These are phyloP conservation scores for Hippocampus mohnikei DNA, from an alignment of 2,113 vertebrate species.

Conservation along the genomic window DNA sequence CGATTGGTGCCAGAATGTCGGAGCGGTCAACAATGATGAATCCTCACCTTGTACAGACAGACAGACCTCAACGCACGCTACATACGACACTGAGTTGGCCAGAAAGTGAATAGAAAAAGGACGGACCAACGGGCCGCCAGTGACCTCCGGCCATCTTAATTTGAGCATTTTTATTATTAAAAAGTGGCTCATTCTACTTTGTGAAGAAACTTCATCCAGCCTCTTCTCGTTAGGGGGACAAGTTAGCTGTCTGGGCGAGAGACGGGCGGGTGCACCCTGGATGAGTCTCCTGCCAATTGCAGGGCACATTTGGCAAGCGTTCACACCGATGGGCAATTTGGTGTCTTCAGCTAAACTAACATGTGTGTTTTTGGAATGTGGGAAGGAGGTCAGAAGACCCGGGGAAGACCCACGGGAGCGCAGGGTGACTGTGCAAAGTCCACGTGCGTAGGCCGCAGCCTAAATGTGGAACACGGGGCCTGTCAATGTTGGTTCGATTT, in stretches of 20 bases:
- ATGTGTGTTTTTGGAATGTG: background rate
- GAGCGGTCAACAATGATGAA: slow-evolving; percentile 37
- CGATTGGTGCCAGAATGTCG: slow-evolving; percentile 58
- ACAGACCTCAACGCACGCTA: slow-evolving; percentile 16
- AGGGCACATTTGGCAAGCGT: background rate
- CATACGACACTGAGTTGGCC: slow-evolving; percentile 46
- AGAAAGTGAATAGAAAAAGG: slow-evolving; percentile 1
- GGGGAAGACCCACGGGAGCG: background rate
- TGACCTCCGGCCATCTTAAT: slow-evolving; percentile 37
- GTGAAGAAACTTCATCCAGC: background rate
- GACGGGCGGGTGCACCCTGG: background rate
- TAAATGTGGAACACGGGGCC: background rate
- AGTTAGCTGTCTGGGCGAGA: background rate
- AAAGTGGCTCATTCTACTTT: background rate
- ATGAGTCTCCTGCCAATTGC: background rate
- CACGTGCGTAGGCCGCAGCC: background rate
- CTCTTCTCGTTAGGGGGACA: background rate
- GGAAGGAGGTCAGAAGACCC: background rate
- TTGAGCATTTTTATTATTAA: background rate
- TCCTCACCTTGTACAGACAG: slow-evolving; percentile 42
- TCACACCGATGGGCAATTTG: background rate
- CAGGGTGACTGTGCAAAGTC: background rate
- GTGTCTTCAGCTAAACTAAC: background rate
- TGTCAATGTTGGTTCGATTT: too few species aligned
- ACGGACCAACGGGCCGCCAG: slow-evolving; percentile 22